phyloP scores from a whole-genome alignment of 1,140 invertebrate genomes.

The Bactericera cockerelli region DNA sequence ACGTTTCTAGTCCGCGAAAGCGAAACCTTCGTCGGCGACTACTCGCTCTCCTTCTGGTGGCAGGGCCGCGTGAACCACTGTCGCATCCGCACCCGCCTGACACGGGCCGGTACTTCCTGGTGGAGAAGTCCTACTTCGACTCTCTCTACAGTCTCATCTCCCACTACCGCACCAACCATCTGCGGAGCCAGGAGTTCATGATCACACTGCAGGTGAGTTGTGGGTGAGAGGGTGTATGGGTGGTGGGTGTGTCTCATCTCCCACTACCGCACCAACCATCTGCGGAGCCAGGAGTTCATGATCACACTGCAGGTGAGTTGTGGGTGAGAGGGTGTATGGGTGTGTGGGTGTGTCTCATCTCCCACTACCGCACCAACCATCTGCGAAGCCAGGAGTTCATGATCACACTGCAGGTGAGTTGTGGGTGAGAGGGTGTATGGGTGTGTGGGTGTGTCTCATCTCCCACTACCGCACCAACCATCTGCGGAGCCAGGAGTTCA shows the following conservation, averaged over 20 bases:
- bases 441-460: too few relatives aligned
- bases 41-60: conserved; percentile 85
- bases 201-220: background rate
- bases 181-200: conserved; percentile 49
- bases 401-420: too few relatives aligned
- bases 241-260: too few relatives aligned
- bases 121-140: conserved; percentile 78
- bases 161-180: conserved; percentile 70
- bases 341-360: too few relatives aligned
- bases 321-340: too few relatives aligned
- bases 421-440: too few relatives aligned
- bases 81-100: conserved; percentile 77
- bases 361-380: too few relatives aligned
- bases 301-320: too few relatives aligned
- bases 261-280: too few relatives aligned
- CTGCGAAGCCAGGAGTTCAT: too few relatives aligned
- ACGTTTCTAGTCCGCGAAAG: conserved; percentile 89
- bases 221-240: too few relatives aligned
- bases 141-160: conserved; percentile 85
- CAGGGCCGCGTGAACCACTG: conserved; percentile 83
- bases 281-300: too few relatives aligned
- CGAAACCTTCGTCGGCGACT: conserved; percentile 92
- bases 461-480: conserved; percentile 78
- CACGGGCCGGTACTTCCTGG: conserved; percentile 78
- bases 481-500: conserved; percentile 50